Evolutionary conservation across 2,113 vertebrate species (phyloP), one percentile per base, ranked within the genome.

Genomic region (Tiliqua scincoides): DNA sequence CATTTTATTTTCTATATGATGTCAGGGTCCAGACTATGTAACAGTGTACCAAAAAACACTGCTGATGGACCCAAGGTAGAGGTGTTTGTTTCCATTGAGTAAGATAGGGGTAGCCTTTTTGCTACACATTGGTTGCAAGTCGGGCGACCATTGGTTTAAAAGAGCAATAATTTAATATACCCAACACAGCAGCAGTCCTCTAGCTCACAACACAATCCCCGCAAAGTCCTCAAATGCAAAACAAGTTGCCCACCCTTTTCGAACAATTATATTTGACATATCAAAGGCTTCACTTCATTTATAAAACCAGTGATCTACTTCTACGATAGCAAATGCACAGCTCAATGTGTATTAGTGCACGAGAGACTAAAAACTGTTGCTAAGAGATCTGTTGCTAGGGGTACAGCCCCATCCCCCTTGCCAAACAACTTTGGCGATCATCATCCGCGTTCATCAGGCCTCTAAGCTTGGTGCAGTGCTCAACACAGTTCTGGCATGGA

Each of bases 371-470:
- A 63, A 5, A 79, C 90, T 83, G 96, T 96, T 97, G 96, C 96
- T 95, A 96, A 91, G 96, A 94, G 91, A 97, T 94, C 92, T 93
- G 96, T 97, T 96, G 96, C 97, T 94, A 96, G 73, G 91, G 93
- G 93, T 89, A 94, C 92, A 93, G 88, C 95, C 90, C 88, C 63
- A 85, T 92, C 92, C 70, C 83, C 93, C 93, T 93, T 91, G 93
- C 89, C 92, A 48, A 48, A 83, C 94, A 91, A 94, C 84, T 91
- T n/a, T n/a, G n/a, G n/a, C n/a, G 92, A 89, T 93, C 65, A 43
- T 92, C 61, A 71, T 81, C 79, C 82, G 71, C 89, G 80, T 88
- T 93, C 63, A 92, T 83, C 81, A 3, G 90, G 82, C 88, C 92
- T 91, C 91, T 93, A 85, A 88, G 94, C 91, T 87, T 84, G 76